A percentile compares a stretch with the other conserved stretches of the same genome.
Evolutionary conservation across 92 coral and sea anemone species (phyloP).

Genomic region (Heteractis magnifica): DNA sequence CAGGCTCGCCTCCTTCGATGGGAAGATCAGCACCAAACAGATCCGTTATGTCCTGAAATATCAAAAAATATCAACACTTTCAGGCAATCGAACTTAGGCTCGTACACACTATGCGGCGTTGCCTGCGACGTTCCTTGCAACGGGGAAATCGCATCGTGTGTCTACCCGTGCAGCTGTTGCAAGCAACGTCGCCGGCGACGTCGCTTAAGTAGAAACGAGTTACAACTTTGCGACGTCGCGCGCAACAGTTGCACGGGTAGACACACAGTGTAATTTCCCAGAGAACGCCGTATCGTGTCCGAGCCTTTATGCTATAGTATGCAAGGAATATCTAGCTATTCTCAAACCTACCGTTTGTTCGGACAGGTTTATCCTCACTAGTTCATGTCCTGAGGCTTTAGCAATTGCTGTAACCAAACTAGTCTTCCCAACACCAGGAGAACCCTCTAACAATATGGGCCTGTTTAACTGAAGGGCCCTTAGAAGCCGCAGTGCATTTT

Average conservation of each 20-base stretch:
- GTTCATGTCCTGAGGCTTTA: constrained; percentile 88
- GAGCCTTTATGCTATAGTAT: no score
- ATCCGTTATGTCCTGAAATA: constrained; percentile 85
- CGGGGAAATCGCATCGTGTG: no score
- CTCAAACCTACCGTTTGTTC: constrained; percentile 86
- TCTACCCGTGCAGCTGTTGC: no score
- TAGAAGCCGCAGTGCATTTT: constrained; percentile 79
- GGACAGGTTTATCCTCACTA: constrained; percentile 88
- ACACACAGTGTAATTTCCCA: no score
- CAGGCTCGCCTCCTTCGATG: constrained; percentile 86
- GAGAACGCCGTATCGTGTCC: no score
- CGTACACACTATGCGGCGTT: neutral
- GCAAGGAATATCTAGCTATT: neutral
- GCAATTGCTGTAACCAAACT: constrained; percentile 94
- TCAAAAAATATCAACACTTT: neutral
- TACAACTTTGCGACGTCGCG: no score
- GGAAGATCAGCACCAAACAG: constrained; percentile 98
- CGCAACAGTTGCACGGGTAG: no score
- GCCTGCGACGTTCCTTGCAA: no score
- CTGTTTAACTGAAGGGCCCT: constrained; percentile 85
- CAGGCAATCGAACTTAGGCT: neutral
- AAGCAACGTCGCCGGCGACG: no score
- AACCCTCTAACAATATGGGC: constrained; percentile 94
- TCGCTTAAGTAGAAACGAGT: no score
- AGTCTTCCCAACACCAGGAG: constrained; percentile 99